These are phyloP conservation scores for Panurus biarmicus DNA, from an alignment of 2,113 vertebrate species.

Conservation along the genomic window DNA sequence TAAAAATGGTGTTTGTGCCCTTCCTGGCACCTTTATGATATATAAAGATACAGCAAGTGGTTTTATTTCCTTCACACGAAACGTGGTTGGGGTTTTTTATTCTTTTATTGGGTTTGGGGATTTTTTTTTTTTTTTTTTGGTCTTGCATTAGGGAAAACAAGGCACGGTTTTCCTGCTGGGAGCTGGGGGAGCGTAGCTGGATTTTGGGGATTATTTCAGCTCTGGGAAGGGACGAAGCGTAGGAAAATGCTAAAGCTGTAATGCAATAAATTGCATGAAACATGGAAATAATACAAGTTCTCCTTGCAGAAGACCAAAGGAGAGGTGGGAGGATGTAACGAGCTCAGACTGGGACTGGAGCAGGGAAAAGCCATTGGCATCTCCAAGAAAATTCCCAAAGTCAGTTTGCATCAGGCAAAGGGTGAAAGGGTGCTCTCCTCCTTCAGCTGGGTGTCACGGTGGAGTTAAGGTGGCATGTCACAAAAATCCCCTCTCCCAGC, in stretches of 20 bases:
- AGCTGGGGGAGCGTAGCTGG: not conserved
- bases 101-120: not conserved
- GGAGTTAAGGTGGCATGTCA: slow-evolving; percentile 30
- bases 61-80: not conserved
- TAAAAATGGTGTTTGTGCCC: slow-evolving; percentile 29
- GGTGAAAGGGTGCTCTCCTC: not conserved
- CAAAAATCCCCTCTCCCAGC: slow-evolving; percentile 27
- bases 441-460: not conserved
- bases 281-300: not conserved
- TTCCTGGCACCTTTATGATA: slow-evolving; percentile 33
- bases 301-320: not conserved
- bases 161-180: not conserved
- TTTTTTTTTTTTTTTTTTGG: not conserved
- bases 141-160: not conserved
- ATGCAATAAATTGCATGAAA: not conserved
- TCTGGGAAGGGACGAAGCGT: not conserved
- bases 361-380: not conserved
- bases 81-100: not conserved
- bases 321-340: not conserved
- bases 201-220: not conserved
- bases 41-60: not conserved
- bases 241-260: not conserved
- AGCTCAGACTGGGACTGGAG: not conserved
- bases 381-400: not conserved
- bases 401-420: not conserved